Evolutionary conservation across 1,140 invertebrate species (phyloP).

Genomic region (Triops longicaudatus): DNA sequence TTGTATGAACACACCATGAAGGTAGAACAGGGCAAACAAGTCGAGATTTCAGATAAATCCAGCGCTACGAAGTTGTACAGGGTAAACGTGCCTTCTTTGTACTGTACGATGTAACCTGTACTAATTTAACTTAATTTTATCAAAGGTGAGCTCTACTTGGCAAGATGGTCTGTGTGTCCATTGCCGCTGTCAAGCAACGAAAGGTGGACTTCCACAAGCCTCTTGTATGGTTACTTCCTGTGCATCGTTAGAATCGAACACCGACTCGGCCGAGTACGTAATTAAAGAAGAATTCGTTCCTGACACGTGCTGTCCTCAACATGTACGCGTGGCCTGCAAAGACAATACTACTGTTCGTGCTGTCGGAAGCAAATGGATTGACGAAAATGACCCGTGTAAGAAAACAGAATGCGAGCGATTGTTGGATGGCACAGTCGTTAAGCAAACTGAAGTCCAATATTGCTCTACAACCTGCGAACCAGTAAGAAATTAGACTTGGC

Average conservation of each 20-base stretch:
- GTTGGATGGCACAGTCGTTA: conserved; percentile 42
- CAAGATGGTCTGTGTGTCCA: conserved; percentile 56
- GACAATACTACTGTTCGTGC: conserved; percentile 45
- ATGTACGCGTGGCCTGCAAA: conserved; percentile 51
- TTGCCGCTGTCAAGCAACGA: conserved; percentile 47
- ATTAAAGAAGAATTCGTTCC: conserved; percentile 44
- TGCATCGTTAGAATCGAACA: conserved; percentile 28
- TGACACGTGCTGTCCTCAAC: conserved; percentile 52
- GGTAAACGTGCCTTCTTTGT: background rate
- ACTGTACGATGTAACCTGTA: background rate
- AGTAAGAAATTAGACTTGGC: conserved; percentile 32
- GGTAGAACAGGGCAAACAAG: conserved; percentile 51
- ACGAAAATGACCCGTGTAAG: conserved; percentile 46
- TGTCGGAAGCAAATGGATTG: conserved; percentile 37
- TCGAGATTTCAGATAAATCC: background rate
- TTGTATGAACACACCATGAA: conserved; percentile 46
- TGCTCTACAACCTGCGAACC: conserved; percentile 47
- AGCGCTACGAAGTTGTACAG: background rate
- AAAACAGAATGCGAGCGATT: conserved; percentile 49
- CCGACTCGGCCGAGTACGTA: conserved; percentile 30
- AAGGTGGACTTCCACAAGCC: conserved; percentile 28
- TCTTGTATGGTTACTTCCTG: conserved; percentile 27
- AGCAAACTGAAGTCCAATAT: conserved; percentile 43
- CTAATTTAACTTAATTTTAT: background rate
- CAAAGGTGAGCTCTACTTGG: conserved; percentile 49